Conservation (phyloP, 2,797 vertebrate species). For the Xerus rutilus region DNA sequence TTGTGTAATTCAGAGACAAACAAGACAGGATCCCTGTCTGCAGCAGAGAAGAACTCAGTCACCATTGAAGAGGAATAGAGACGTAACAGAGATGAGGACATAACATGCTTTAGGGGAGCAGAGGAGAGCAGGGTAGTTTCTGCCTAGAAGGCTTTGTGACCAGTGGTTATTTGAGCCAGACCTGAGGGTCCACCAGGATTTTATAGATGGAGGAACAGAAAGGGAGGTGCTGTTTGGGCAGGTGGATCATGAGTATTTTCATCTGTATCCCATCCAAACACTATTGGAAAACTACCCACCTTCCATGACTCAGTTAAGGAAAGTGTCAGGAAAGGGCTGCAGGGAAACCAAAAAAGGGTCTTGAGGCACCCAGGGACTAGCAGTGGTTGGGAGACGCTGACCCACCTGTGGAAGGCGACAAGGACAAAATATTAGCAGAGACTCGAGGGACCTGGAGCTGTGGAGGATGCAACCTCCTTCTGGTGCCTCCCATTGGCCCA, state of each 20-base stretch:
- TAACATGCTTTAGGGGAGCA: not conserved
- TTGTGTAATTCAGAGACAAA: not conserved
- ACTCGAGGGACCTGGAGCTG: rapidly evolving
- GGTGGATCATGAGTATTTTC: not conserved
- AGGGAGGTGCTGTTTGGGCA: not conserved
- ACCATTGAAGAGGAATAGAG: not conserved
- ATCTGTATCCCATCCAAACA: not conserved
- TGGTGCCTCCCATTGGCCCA: not conserved
- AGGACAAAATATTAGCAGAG: not conserved
- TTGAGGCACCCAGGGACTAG: too few species aligned
- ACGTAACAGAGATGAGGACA: not conserved
- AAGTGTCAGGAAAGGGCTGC: rapidly evolving
- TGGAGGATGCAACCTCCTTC: not conserved
- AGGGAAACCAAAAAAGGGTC: not conserved
- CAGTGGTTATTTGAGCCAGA: not conserved
- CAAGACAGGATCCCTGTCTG: not conserved
- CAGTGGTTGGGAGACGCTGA: not conserved
- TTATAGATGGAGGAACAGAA: not conserved
- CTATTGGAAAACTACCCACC: not conserved
- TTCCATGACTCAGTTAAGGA: not conserved
- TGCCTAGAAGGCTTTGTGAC: not conserved
- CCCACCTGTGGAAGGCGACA: not conserved
- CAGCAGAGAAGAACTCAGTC: not conserved
- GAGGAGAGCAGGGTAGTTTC: not conserved
- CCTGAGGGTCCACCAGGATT: not conserved